These are phyloP conservation scores for Eucidaris tribuloides DNA, from an alignment of 35 echinoderm and acorn worm species.

Conservation along the genomic window DNA sequence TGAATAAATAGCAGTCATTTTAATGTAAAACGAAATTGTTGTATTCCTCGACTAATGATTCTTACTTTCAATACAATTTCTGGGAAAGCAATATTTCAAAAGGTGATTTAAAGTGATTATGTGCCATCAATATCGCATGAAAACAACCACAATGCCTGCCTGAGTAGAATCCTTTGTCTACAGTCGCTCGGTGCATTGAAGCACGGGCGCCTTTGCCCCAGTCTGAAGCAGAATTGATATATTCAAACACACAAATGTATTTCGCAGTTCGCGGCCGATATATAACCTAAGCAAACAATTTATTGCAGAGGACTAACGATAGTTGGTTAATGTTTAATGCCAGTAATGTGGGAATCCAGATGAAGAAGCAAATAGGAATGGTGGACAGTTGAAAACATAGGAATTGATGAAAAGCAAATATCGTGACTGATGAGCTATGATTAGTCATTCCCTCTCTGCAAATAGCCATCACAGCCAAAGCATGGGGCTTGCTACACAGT, in stretches of 20 bases:
- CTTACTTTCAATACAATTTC: too few species aligned
- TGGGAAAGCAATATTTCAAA: too few species aligned
- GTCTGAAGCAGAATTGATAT: too few species aligned
- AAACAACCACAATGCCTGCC: too few species aligned
- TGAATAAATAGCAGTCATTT: too few species aligned
- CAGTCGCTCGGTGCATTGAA: too few species aligned
- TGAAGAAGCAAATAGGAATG: constrained; percentile 18
- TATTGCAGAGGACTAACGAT: not conserved
- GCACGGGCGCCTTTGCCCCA: too few species aligned
- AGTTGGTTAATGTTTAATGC: constrained; percentile 25
- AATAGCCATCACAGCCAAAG: constrained; percentile 21
- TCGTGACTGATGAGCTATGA: not conserved
- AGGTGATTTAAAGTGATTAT: too few species aligned
- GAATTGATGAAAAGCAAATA: constrained; percentile 39
- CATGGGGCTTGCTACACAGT: not conserved
- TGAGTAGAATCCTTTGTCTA: too few species aligned
- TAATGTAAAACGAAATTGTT: too few species aligned
- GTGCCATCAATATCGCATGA: too few species aligned
- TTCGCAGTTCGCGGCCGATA: constrained; percentile 10
- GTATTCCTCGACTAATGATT: too few species aligned
- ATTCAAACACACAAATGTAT: constrained; percentile 32
- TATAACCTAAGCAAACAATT: constrained; percentile 7
- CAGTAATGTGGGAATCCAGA: not conserved
- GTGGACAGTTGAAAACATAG: constrained; percentile 17
- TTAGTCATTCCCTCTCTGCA: constrained; percentile 30